These are phyloP conservation scores for Pipistrellus pipistrellus DNA, from an alignment of 2,797 vertebrate genomes.

Conservation along the genomic window DNA sequence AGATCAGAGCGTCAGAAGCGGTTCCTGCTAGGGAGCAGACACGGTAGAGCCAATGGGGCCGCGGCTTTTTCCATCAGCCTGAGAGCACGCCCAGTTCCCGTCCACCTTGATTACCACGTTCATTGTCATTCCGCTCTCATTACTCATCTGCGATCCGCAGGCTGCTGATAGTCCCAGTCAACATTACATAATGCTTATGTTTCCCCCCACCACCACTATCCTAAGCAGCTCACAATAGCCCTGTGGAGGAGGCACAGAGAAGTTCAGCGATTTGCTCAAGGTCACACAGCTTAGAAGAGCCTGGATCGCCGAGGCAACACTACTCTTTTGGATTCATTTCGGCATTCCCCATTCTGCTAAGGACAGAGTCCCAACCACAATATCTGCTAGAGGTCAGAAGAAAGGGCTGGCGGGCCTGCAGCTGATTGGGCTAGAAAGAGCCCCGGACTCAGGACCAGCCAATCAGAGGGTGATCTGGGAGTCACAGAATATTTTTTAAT, in stretches of 20 bases:
- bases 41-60: background rate
- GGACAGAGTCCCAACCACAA: background rate
- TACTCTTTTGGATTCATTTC: background rate
- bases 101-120: background rate
- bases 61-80: background rate
- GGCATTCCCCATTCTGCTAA: background rate
- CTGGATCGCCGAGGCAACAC: background rate
- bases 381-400: background rate
- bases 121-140: conserved; percentile 34
- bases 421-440: too few species aligned
- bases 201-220: background rate
- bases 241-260: conserved; percentile 6
- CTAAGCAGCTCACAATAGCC: background rate
- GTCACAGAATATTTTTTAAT: too few species aligned
- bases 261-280: conserved; percentile 2
- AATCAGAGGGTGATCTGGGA: too few species aligned
- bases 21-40: background rate
- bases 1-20: background rate
- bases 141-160: conserved; percentile 31
- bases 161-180: conserved; percentile 28
- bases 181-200: conserved; percentile 13
- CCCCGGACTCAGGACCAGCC: too few species aligned
- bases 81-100: background rate
- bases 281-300: conserved; percentile 48
- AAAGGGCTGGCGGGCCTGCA: background rate